These are phyloP conservation scores for Myioborus melanocephalus DNA, from an alignment of 2,797 vertebrate species.

Conservation along the genomic window DNA sequence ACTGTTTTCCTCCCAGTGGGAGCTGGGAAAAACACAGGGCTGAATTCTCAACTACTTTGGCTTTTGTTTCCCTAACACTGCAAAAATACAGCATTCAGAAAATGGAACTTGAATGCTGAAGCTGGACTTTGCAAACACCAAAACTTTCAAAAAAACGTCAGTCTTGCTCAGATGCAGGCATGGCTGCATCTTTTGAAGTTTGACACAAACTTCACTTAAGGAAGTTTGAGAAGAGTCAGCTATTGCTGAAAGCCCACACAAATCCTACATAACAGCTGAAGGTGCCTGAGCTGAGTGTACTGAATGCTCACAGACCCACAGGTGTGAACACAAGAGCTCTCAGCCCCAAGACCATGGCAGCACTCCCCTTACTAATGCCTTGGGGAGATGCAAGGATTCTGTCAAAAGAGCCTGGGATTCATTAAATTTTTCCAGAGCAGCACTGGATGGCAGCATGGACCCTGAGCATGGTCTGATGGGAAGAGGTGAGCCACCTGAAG, in stretches of 20 bases:
- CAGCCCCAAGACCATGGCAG: too few relatives aligned
- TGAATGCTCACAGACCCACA: not conserved
- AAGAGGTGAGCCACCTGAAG: not conserved
- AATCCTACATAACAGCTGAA: not conserved
- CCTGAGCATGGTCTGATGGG: fast-evolving
- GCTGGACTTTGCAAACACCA: not conserved
- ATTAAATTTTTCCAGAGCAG: not conserved
- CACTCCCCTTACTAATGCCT: fast-evolving
- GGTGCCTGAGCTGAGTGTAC: not conserved
- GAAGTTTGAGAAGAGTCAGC: not conserved
- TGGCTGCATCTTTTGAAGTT: not conserved
- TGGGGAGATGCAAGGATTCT: not conserved
- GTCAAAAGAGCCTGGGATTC: not conserved
- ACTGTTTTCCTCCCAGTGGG: conserved; percentile 1
- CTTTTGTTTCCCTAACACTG: not conserved
- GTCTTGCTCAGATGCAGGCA: not conserved
- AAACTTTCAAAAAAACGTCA: not conserved
- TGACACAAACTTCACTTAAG: not conserved
- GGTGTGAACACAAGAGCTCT: not conserved
- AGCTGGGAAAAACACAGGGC: conserved; percentile 10
- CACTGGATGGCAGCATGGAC: conserved; percentile 1
- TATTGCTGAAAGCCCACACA: not conserved
- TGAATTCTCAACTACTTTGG: conserved; percentile 31
- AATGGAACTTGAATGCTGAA: not conserved
- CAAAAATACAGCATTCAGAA: not conserved